phyloP scores from a whole-genome alignment of 1,140 invertebrate species.

The Monochamus saltuarius region DNA sequence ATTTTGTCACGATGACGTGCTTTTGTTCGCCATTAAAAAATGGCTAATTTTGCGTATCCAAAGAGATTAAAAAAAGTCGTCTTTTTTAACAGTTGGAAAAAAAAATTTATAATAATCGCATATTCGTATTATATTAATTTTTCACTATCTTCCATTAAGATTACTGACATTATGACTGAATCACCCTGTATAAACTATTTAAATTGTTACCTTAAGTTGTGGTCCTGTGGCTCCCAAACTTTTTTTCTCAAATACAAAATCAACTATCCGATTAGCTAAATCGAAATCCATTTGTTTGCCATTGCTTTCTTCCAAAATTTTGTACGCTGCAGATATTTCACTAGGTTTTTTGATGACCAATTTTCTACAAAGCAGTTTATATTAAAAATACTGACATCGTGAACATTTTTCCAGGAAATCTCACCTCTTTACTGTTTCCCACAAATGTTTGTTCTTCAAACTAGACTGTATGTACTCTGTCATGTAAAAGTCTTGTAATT shows the following conservation, averaged over 20 bases:
- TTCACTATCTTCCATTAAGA: too few species aligned
- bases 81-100: too few species aligned
- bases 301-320: background rate
- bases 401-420: background rate
- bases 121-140: too few species aligned
- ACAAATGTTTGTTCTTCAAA: conserved; percentile 14
- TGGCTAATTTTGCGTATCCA: too few species aligned
- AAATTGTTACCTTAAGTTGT: conserved; percentile 6
- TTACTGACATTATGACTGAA: too few species aligned
- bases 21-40: too few species aligned
- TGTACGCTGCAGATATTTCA: background rate
- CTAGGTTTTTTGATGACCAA: background rate
- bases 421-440: conserved; percentile 27
- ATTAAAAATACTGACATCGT: background rate
- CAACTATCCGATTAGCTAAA: conserved; percentile 44
- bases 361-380: background rate
- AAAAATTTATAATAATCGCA: too few species aligned
- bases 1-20: too few species aligned
- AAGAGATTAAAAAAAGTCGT: too few species aligned
- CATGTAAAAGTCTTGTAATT: conserved; percentile 13
- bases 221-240: conserved; percentile 38
- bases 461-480: conserved; percentile 16
- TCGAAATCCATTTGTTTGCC: conserved; percentile 8
- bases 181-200: too few species aligned
- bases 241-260: conserved; percentile 50